These are phyloP conservation scores for Brachionus sp. DNA, from an alignment of 1,140 invertebrate species.

Conservation along the genomic window DNA sequence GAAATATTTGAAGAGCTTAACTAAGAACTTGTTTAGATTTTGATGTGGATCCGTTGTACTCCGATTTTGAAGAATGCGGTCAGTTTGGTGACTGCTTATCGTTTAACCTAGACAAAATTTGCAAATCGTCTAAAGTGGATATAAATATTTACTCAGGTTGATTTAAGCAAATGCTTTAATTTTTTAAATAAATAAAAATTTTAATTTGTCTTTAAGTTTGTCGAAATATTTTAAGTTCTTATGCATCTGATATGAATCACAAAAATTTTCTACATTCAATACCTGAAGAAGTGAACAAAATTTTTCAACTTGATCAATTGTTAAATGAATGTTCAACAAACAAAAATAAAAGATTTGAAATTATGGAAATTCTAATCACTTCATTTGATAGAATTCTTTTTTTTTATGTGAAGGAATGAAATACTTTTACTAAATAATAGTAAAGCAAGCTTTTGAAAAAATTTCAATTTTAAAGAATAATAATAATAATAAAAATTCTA, in stretches of 20 bases:
- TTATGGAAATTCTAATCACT: not conserved
- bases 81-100: constrained; percentile 17
- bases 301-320: not conserved
- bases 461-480: not conserved
- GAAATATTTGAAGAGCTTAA: no score
- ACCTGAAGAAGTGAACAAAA: not conserved
- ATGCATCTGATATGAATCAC: constrained; percentile 5
- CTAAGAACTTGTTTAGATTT: not conserved
- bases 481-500: not conserved
- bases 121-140: not conserved
- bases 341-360: not conserved
- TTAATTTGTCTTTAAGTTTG: not conserved
- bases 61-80: constrained; percentile 9
- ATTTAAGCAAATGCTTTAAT: not conserved
- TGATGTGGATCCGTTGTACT: not conserved
- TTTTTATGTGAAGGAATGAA: constrained; percentile 29
- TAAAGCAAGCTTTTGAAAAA: not conserved
- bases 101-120: not conserved
- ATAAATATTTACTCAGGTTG: constrained; percentile 44
- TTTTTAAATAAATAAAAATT: not conserved
- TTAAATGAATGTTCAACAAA: constrained; percentile 16
- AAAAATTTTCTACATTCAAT: constrained; percentile 41
- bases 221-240: constrained; percentile 21
- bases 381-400: not conserved
- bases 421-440: not conserved